Base-by-base conservation (phyloP, 1,140 invertebrate species). In the Drosophila sp. region DNA sequence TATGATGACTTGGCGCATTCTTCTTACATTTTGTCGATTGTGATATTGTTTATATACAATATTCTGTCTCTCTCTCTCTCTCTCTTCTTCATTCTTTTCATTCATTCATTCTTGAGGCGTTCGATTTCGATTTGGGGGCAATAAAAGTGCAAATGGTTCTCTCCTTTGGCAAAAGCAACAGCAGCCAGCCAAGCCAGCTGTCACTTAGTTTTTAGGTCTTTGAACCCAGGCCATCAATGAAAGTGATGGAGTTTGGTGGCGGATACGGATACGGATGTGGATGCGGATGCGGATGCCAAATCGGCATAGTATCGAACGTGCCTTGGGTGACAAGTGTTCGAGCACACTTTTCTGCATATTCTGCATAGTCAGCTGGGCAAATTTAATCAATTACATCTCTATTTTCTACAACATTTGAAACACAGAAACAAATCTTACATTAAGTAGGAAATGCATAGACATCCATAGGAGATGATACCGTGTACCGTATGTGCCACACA, bases 91-190 rank as follows among this genome's bases (percentile, higher is more conserved):
- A 17, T 17, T 17, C 17, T 17, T 17, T 17, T 17, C 17, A 17
- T 17, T 17, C 17, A 17, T 17, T 17, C 44, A 50, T 76, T 73
- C 69, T 81, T 50, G 66, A 76, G 61, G 72, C 76, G 77, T 87
- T 84, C 76, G 72, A 83, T 72, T 86, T 83, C 72, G 72, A 70
- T 65, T 70, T 40, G 75, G 50, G 71, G 76, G 79, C 68, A 72
- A 79, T 87, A 87, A 87, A 87, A 74, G 73, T 71, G 84, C 76
- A 83, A 89, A 87, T 77, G 80, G 66, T 80, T 10, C 35, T 38
- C 35, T 38, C 73, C 64, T 60, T 10, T 29, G 60, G 25, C 67
- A 70, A 66, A 77, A 62, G 1, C n/a, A 55, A 33, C 32, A 47
- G 27, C 60, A 57, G 30, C 44, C 54, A 60, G 47, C 57, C 11